These are phyloP conservation scores for Rhagophthalmus giganteus DNA, from an alignment of 2,888 invertebrate genomes.

Conservation along the genomic window DNA sequence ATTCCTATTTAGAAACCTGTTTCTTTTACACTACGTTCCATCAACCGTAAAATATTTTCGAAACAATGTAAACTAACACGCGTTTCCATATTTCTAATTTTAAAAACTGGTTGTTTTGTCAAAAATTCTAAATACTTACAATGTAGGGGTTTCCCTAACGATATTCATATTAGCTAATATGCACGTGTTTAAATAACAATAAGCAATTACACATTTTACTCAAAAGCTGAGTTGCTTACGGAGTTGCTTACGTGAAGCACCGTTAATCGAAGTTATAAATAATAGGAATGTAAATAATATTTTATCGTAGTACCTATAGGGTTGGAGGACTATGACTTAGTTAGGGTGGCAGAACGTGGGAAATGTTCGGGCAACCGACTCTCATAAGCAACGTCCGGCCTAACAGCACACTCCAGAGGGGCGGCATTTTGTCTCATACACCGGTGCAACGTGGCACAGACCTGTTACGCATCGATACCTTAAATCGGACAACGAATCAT, in stretches of 20 bases:
- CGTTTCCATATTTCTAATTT: slow-evolving; percentile 26
- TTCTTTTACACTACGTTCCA: slow-evolving; percentile 33
- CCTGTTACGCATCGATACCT: slow-evolving; percentile 28
- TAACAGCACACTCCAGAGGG: slow-evolving; percentile 28
- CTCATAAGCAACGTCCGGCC: slow-evolving; percentile 48
- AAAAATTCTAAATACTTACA: slow-evolving; percentile 7
- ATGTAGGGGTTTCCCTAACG: too few relatives aligned
- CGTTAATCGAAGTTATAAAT: slow-evolving; percentile 32
- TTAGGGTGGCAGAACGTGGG: slow-evolving; percentile 54
- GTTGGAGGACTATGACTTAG: slow-evolving; percentile 49
- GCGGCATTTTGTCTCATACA: slow-evolving; percentile 21
- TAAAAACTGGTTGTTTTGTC: slow-evolving; percentile 25
- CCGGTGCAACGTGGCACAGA: slow-evolving; percentile 19
- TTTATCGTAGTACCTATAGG: slow-evolving; percentile 42
- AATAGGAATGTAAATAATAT: slow-evolving; percentile 44
- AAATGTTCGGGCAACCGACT: slow-evolving; percentile 51
- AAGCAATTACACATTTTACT: too few relatives aligned
- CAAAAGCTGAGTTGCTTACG: too few relatives aligned
- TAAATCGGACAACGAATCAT: slow-evolving; percentile 3
- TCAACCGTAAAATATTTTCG: slow-evolving; percentile 27
- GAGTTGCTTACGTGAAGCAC: slow-evolving; percentile 13
- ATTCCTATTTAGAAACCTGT: slow-evolving; percentile 37
- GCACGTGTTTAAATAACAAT: slow-evolving; percentile 3
- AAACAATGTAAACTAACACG: slow-evolving; percentile 16
- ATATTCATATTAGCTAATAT: too few relatives aligned